These are phyloP conservation scores for Ormia ochracea DNA, from an alignment of 2,888 invertebrate genomes.

Conservation along the genomic window DNA sequence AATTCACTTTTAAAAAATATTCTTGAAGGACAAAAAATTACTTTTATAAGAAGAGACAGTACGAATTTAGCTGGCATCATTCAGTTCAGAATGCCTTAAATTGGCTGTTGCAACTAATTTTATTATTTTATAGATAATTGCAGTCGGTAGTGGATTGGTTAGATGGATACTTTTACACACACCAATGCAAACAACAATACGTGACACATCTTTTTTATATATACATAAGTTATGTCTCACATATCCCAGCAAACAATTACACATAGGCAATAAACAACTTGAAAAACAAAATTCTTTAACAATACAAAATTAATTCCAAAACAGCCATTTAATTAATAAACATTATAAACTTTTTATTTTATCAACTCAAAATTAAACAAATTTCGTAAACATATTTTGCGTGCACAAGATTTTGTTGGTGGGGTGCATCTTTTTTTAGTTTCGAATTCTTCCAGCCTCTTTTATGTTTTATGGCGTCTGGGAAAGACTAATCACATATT, in stretches of 20 bases:
- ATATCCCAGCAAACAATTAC: slow-evolving; percentile 20
- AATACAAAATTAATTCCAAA: background rate
- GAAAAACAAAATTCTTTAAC: background rate
- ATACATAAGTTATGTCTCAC: background rate
- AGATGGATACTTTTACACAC: no score
- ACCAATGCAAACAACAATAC: background rate
- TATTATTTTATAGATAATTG: no score
- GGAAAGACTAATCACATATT: slow-evolving; percentile 78
- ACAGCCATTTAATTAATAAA: background rate
- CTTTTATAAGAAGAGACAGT: no score
- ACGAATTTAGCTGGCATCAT: no score
- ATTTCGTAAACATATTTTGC: background rate
- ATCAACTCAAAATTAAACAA: background rate
- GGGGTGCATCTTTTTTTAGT: slow-evolving; percentile 30
- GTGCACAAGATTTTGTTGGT: slow-evolving; percentile 7
- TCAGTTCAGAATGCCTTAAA: no score
- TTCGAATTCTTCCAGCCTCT: slow-evolving; percentile 47
- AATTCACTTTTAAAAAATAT: no score
- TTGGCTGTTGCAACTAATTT: no score
- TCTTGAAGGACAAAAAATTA: no score
- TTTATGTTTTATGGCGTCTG: slow-evolving; percentile 74
- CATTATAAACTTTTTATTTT: background rate
- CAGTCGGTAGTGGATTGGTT: no score
- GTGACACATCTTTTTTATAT: background rate
- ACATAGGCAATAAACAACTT: background rate